Conservation (phyloP, 2,113 vertebrate genomes). For the Prolemur simus region DNA sequence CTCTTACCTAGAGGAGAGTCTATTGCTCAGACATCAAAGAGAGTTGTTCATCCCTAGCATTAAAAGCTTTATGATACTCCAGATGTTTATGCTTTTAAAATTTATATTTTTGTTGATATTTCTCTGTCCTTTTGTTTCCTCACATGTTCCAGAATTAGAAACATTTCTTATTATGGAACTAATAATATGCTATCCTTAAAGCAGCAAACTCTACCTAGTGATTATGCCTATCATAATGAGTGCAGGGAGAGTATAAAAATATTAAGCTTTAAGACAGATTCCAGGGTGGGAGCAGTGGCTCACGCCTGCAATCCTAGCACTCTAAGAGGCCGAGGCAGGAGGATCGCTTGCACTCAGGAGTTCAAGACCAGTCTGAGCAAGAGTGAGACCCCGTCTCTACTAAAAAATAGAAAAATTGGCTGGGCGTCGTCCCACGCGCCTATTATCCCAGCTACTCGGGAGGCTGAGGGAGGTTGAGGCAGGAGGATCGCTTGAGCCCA, state of each 20-base stretch:
- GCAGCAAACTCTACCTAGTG: not conserved
- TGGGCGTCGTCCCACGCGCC: fast-evolving
- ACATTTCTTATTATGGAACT: not conserved
- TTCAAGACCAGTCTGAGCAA: no score
- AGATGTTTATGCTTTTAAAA: not conserved
- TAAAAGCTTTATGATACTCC: not conserved
- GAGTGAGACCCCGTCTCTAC: no score
- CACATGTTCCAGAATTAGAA: not conserved
- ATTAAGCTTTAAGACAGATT: not conserved
- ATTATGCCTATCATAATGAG: not conserved
- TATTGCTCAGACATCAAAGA: not conserved
- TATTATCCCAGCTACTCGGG: no score
- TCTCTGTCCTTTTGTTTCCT: not conserved
- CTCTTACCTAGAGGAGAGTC: not conserved
- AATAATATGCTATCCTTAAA: not conserved
- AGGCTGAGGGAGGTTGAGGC: no score
- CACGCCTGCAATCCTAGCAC: no score
- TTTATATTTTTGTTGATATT: not conserved
- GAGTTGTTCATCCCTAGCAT: not conserved
- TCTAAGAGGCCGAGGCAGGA: no score
- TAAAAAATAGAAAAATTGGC: no score
- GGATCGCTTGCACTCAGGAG: no score
- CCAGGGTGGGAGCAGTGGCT: no score
- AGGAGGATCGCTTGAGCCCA: no score
- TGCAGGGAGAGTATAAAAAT: not conserved